phyloP scores from a whole-genome alignment of 2,888 invertebrate species.

The Drosophila gaucha region DNA sequence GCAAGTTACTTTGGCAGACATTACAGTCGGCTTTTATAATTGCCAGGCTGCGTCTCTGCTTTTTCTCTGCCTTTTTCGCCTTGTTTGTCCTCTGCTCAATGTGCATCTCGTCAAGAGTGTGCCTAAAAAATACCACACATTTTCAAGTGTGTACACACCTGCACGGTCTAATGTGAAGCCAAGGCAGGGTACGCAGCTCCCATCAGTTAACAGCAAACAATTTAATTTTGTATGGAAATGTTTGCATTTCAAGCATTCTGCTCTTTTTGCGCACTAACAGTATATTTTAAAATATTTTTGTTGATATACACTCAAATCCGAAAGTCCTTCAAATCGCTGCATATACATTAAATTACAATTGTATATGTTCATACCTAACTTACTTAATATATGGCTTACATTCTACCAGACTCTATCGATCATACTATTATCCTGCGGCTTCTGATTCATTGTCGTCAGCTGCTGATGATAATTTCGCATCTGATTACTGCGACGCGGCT shows the following conservation, averaged over 20 bases:
- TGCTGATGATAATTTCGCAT: conserved; percentile 90
- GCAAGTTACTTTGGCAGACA: conserved; percentile 78
- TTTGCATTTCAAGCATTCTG: neutral
- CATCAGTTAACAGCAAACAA: neutral
- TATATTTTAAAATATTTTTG: conserved; percentile 6
- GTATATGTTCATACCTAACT: conserved; percentile 21
- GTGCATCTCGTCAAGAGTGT: conserved; percentile 47
- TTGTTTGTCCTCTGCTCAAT: conserved; percentile 64
- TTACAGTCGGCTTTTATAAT: conserved; percentile 85
- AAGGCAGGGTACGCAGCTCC: conserved; percentile 7
- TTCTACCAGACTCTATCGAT: conserved; percentile 93
- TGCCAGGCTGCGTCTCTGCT: conserved; percentile 85
- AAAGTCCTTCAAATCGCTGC: conserved; percentile 3
- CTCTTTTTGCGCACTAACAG: neutral
- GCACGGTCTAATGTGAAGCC: neutral
- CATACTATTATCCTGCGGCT: conserved; percentile 92
- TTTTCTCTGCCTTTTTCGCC: conserved; percentile 83
- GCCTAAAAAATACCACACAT: conserved; percentile 33
- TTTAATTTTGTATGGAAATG: conserved; percentile 15
- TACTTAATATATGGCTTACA: conserved; percentile 1
- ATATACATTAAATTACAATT: conserved; percentile 14
- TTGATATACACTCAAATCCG: conserved; percentile 16
- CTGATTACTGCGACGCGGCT: conserved; percentile 89
- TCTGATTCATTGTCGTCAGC: conserved; percentile 84
- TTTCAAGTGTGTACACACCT: conserved; percentile 35